These are phyloP conservation scores for Buteo buteo DNA, from an alignment of 2,113 vertebrate genomes.

Conservation along the genomic window DNA sequence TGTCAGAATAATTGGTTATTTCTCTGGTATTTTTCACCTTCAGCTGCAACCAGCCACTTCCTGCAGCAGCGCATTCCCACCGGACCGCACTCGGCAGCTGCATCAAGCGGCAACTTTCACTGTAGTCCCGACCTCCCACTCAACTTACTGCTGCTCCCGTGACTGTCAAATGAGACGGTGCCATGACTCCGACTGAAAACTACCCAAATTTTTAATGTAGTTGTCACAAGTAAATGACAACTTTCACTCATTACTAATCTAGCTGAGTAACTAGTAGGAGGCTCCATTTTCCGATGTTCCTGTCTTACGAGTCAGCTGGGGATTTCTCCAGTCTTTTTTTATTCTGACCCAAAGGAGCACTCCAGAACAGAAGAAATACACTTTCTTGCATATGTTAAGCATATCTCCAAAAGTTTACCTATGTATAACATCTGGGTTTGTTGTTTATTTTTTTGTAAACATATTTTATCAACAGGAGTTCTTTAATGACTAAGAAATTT, in stretches of 20 bases:
- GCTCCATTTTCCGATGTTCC: neutral
- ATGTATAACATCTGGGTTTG: neutral
- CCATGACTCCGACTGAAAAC: neutral
- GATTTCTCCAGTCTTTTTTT: neutral
- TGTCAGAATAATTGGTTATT: too few relatives aligned
- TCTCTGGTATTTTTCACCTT: neutral
- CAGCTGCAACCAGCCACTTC: neutral
- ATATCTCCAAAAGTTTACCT: neutral
- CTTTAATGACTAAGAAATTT: neutral
- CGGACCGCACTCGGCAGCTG: rapidly evolving
- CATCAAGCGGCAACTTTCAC: rapidly evolving
- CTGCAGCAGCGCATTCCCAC: neutral
- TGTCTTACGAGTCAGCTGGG: neutral
- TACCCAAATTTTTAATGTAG: too few relatives aligned
- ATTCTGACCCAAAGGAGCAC: neutral
- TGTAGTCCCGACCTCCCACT: neutral
- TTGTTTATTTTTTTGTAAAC: neutral
- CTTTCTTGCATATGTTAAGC: neutral
- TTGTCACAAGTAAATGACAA: neutral
- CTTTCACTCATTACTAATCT: neutral
- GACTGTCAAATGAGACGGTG: too few relatives aligned
- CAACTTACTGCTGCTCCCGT: rapidly evolving
- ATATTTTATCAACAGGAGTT: neutral
- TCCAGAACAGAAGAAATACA: neutral
- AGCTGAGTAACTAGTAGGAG: neutral